Conservation (phyloP, 2,113 vertebrate species). For the Etia nguti region DNA sequence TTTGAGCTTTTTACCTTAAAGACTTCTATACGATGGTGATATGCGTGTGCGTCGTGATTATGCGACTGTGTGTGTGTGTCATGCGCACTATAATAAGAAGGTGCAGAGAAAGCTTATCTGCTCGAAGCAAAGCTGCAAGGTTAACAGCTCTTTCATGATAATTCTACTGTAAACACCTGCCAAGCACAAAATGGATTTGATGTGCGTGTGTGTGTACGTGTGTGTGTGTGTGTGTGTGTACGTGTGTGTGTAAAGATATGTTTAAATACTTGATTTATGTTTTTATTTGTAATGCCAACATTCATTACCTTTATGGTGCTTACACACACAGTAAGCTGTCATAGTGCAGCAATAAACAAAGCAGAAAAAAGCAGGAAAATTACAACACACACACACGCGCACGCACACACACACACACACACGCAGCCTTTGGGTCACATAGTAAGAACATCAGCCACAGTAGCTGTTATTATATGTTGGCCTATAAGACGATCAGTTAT, state of each 20-base stretch:
- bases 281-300: neutral
- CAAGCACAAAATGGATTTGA: neutral
- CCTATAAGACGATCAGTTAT: constrained; percentile 1
- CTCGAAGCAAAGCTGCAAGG: neutral
- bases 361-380: neutral
- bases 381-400: neutral
- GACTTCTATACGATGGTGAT: neutral
- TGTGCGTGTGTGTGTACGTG: neutral
- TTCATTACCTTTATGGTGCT: neutral
- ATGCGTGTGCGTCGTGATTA: neutral
- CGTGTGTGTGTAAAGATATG: neutral
- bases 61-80: neutral
- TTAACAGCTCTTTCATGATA: neutral
- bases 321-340: neutral
- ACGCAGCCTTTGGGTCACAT: neutral
- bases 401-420: neutral
- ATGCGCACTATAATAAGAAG: neutral
- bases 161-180: neutral
- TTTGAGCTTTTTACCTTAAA: neutral
- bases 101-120: neutral
- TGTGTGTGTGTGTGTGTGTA: neutral
- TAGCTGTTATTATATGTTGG: neutral
- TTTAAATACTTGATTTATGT: neutral
- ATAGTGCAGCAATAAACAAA: neutral
- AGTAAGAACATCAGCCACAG: neutral